These are phyloP conservation scores for Botia almorhae DNA, from an alignment of 2,797 vertebrate genomes.

Conservation along the genomic window DNA sequence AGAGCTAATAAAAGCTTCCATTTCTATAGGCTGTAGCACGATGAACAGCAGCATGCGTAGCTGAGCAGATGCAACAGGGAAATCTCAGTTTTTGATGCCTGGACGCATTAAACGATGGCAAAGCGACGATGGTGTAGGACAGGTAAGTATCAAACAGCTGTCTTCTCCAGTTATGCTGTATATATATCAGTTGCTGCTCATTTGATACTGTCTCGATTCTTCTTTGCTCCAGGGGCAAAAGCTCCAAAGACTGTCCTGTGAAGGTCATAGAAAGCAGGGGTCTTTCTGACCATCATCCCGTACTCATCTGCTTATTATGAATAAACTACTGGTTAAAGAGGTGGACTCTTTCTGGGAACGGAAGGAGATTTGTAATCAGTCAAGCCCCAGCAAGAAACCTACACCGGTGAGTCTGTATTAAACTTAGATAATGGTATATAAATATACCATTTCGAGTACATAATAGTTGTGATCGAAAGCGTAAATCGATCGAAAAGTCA, in stretches of 20 bases:
- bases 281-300: background rate
- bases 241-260: background rate
- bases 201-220: background rate
- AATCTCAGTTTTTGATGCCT: background rate
- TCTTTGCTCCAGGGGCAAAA: background rate
- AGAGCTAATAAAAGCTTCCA: slow-evolving; percentile 23
- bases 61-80: background rate
- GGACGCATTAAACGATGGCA: background rate
- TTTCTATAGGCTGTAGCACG: slow-evolving; percentile 20
- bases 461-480: background rate
- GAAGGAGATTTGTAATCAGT: slow-evolving; percentile 16
- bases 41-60: background rate
- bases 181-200: background rate
- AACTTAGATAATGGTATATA: background rate
- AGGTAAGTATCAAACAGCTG: background rate
- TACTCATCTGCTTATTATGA: slow-evolving; percentile 27
- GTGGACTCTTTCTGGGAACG: slow-evolving; percentile 13
- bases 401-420: slow-evolving; percentile 44
- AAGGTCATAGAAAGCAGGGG: background rate
- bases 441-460: background rate
- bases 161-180: background rate
- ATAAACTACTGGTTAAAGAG: background rate
- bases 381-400: slow-evolving; percentile 51
- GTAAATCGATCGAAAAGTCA: background rate
- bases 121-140: background rate